Evolutionary conservation across 2,797 vertebrate genomes (phyloP), one percentile per base, ranked within the genome.

Genomic region (Peromyscus aztecus): DNA sequence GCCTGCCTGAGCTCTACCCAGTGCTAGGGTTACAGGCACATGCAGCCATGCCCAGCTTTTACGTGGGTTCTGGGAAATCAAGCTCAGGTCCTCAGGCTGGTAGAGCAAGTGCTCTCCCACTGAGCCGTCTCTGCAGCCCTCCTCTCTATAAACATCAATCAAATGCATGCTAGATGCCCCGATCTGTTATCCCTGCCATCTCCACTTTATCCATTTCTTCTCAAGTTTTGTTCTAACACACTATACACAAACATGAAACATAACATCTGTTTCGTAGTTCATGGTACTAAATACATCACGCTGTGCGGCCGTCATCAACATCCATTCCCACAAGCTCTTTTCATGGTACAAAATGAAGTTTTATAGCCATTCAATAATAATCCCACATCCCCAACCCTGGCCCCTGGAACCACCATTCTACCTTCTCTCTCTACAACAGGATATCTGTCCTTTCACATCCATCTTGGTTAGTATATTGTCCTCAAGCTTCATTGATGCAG

Each of bases 171-270:
- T 77, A 77, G 19, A 78, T 75, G 43, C 75, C 23, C 34, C 67
- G 49, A 37, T 69, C 16, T 90, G 46, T 93, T 57, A 57, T 87
- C 31, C n/a, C 67, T 63, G 43, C 69, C 14, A 69, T 11, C 49
- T 75, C 94, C 88, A 2, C 71, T 93, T 91, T 75, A 61, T 24
- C 63, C 10, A 11, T 89, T 63, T 84, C 55, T 82, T 37, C 69
- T 57, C 21, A 17, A n/a, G 75, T 90, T 94, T 95, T 17, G 37
- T 80, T 94, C 12, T 96, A 61, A 9, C 31, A 57, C 81, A 67
- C 73, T 65, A 65, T 1, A 59, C 34, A 90, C 40, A 80, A 37
- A n/a, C 63, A 89, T 78, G 78, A 95, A 93, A 37, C 34, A 21
- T 21, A 69, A 16, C 40, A 14, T 12, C 55, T 19, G 4, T 31